Evolutionary conservation across 1,140 invertebrate genomes (phyloP).

Genomic region (Atta texana): DNA sequence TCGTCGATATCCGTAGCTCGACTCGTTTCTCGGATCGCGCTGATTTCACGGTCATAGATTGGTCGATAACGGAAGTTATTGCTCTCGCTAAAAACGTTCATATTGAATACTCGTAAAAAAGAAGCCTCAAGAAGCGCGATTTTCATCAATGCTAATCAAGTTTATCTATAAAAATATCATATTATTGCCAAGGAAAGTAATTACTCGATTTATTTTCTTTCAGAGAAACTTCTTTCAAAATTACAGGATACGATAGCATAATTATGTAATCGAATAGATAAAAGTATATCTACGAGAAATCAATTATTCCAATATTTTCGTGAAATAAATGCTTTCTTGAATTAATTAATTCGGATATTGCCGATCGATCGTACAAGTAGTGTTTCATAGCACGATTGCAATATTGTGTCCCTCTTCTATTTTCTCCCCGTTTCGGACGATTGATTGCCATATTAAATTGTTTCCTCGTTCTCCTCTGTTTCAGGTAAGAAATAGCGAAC

Average conservation of each 20-base stretch:
- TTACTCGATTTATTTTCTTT: too few relatives aligned
- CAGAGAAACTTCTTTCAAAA: too few relatives aligned
- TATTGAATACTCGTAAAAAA: background rate
- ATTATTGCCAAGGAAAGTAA: too few relatives aligned
- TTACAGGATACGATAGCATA: background rate
- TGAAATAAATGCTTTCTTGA: background rate
- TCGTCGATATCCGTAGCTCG: constrained; percentile 56
- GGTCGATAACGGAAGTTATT: constrained; percentile 65
- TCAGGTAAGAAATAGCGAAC: constrained; percentile 67
- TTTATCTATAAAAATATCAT: too few relatives aligned
- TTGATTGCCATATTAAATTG: constrained; percentile 68
- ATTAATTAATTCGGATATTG: background rate
- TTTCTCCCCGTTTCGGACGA: constrained; percentile 57
- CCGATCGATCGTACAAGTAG: constrained; percentile 23
- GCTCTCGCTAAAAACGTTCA: constrained; percentile 19
- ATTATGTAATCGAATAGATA: background rate
- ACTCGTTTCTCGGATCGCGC: constrained; percentile 14
- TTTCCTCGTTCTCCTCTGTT: constrained; percentile 67
- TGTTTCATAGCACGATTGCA: constrained; percentile 6
- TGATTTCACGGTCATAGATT: constrained; percentile 64
- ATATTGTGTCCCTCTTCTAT: background rate
- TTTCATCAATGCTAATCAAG: background rate
- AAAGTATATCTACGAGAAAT: background rate
- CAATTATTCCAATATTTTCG: background rate
- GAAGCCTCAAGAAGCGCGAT: background rate